Evolutionary conservation across 2,797 vertebrate genomes (phyloP).

Genomic region (Hippopotamyrus pictus): DNA sequence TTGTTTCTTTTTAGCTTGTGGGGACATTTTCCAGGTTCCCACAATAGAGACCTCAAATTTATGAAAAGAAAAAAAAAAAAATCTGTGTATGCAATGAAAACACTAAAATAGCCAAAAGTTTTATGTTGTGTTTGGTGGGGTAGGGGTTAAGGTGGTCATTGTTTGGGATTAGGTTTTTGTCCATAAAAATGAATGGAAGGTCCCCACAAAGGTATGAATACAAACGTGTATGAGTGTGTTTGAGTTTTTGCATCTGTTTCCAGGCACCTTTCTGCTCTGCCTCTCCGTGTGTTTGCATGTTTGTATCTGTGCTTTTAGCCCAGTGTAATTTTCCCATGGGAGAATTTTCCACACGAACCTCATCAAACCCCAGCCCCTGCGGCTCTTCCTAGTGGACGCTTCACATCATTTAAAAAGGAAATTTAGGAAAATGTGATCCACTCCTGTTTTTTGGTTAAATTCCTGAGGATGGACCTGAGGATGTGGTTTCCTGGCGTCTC

Average conservation of each 20-base stretch:
- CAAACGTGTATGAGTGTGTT: not conserved
- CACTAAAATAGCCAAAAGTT: not conserved
- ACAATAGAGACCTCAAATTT: not conserved
- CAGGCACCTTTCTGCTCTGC: not conserved
- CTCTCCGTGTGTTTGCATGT: conserved; percentile 8
- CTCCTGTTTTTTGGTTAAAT: not conserved
- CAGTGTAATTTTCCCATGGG: not conserved
- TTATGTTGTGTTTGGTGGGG: not conserved
- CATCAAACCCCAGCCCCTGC: not conserved
- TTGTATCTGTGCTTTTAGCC: not conserved
- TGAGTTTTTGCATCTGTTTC: not conserved
- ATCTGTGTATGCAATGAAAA: not conserved
- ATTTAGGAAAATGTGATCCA: not conserved
- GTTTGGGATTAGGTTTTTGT: not conserved
- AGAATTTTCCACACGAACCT: not conserved
- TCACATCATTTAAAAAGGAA: not conserved
- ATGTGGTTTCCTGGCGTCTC: not conserved
- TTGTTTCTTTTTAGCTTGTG: not conserved
- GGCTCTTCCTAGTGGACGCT: not conserved
- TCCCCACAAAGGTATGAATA: not conserved
- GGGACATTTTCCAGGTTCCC: not conserved
- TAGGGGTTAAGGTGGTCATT: not conserved
- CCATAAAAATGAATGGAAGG: not conserved
- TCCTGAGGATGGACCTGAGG: not conserved
- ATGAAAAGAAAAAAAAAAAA: not conserved